Evolutionary conservation across 2,113 vertebrate genomes (phyloP).

Genomic region (Dissostichus mawsoni): DNA sequence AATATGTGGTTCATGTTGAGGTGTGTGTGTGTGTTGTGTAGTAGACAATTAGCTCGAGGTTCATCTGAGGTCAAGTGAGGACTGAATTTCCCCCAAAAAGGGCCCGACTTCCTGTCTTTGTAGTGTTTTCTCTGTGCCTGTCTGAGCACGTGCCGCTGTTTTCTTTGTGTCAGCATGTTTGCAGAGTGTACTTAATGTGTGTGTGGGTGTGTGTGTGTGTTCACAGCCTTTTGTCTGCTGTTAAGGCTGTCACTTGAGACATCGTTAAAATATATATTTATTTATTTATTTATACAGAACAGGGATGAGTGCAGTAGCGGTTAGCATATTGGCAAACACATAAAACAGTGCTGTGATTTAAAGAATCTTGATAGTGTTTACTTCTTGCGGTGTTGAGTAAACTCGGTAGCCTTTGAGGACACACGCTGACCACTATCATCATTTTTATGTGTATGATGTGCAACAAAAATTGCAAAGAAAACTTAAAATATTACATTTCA

Average conservation of each 20-base stretch:
- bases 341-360: neutral
- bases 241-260: conserved; percentile 41
- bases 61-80: conserved; percentile 61
- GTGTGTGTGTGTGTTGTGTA: conserved; percentile 10
- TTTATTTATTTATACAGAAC: conserved; percentile 9
- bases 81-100: conserved; percentile 25
- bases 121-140: conserved; percentile 48
- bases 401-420: neutral
- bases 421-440: neutral
- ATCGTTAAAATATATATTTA: neutral
- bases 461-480: too few species aligned
- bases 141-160: conserved; percentile 62
- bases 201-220: conserved; percentile 18
- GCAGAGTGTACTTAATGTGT: conserved; percentile 9
- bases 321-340: too few species aligned
- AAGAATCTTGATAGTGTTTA: neutral
- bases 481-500: too few species aligned
- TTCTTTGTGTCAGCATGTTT: conserved; percentile 71
- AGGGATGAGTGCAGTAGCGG: neutral
- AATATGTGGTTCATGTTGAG: conserved; percentile 44
- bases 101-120: conserved; percentile 44
- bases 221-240: conserved; percentile 46
- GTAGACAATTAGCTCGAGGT: conserved; percentile 45
- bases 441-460: neutral
- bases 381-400: neutral